phyloP scores from a whole-genome alignment of 2,113 vertebrate genomes.

The Zosterops borbonicus region DNA sequence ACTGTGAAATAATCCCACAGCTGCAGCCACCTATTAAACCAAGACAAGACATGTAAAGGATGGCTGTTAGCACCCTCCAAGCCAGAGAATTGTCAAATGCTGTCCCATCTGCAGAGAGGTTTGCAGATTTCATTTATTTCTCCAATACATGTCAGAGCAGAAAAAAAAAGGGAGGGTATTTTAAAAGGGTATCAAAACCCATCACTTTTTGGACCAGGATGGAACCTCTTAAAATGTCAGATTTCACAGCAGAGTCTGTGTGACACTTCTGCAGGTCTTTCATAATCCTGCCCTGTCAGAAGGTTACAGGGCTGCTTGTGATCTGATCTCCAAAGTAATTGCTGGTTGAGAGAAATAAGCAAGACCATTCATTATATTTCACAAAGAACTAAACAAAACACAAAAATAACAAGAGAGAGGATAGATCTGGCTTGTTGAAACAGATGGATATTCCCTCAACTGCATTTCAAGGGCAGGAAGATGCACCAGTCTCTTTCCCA shows the following conservation, averaged over 20 bases:
- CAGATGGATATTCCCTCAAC: background rate
- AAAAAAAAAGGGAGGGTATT: background rate
- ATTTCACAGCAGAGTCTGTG: background rate
- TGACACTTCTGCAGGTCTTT: background rate
- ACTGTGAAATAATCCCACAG: constrained; percentile 22
- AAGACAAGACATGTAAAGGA: background rate
- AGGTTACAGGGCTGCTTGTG: background rate
- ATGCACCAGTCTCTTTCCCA: background rate
- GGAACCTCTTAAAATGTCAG: background rate
- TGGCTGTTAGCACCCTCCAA: background rate
- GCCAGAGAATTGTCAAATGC: background rate
- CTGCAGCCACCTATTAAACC: constrained; percentile 44
- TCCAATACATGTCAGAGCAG: background rate
- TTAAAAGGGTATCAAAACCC: background rate
- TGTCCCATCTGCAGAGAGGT: background rate
- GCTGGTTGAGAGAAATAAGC: background rate
- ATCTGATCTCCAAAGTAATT: background rate
- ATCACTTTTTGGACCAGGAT: background rate
- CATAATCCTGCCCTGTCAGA: background rate
- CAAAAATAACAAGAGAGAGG: background rate
- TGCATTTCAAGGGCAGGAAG: background rate
- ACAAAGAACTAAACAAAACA: background rate
- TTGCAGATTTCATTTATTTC: background rate
- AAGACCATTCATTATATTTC: background rate
- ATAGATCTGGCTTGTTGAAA: background rate